Evolutionary conservation across 2,797 vertebrate genomes (phyloP), one percentile per base, ranked within the genome.

Genomic region (Myioborus miniatus): DNA sequence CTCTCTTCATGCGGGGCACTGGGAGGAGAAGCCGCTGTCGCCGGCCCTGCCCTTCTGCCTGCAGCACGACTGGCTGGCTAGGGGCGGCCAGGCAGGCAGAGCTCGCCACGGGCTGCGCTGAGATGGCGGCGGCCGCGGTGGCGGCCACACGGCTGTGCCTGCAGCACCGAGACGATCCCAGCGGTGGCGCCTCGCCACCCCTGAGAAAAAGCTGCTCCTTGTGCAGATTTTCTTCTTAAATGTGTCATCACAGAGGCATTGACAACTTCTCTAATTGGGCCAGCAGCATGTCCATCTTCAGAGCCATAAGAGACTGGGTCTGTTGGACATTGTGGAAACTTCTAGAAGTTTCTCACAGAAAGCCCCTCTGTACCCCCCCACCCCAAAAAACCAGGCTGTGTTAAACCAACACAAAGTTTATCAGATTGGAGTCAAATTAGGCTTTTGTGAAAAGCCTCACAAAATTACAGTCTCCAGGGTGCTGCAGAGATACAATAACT

Each of bases 51-150:
- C 30, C 15, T 41, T 62, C 46, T 7, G 11, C 30, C 18, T 4
- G 23, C 58, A 50, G 37, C 14, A 27, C 1, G 37, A 39, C 12
- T 39, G 0, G 30, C 30, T 34, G 11, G 36, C 18, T 13, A 17
- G 58, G 23, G 24, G 24, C 2, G 1, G 15, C 23, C 58, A 29
- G 30, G 46, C 30, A 41, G 30, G 46, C 36, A 50, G 26, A 22
- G 58, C 29, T 50, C 1, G 0, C 36, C 1, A 6, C 0, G 3
- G 21, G 19, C 24, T 17, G 30, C 14, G 30, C 36, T 1, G 5
- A 41, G 23, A 34, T 6, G 30, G 22, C 3, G 30, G 36, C 3
- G 0, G 56, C 34, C 6, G 0, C 6, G 4, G 65, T 0, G 1
- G 46, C 26, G 6, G 49, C 36, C 36, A 52, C 36, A 6, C 5